Base-by-base conservation (phyloP, 2,113 vertebrate genomes). In the Corvus hawaiiensis region DNA sequence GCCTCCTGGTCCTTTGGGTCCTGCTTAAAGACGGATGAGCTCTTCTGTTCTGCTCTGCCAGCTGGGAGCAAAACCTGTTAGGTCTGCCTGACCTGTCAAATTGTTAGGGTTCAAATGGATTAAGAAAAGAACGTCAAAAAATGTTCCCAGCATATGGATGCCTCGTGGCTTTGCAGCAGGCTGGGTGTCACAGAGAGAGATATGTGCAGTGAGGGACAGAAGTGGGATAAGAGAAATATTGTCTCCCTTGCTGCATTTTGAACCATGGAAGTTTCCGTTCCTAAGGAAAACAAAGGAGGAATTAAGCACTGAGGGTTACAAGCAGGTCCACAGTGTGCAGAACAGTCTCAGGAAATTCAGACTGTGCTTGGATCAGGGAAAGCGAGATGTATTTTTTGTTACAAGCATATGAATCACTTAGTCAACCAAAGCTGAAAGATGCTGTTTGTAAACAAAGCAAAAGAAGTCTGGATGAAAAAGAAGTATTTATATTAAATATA, bases 61-160 rank as follows among this genome's bases (percentile, higher is more conserved):
- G 83, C 89, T 95, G 87, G 64, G 67, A 79, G 93, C 55, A 95
- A 95, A 96, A 93, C 93, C 95, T 87, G 84, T 95, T 95, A 93
- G 71, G 68, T 96, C 90, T 93, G 97, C 90, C 74, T 94, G 96
- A 92, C 96, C 92, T 97, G 91, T 84, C 91, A 74, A 84, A 93
- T 96, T 94, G 94, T 96, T 92, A 85, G 78, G 78, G 51, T 96
- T 96, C 95, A 94, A 86, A 41, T 3, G 64, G 95, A 94, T 97
- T 97, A 97, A 79, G 81, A 95, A 94, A 93, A 77, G 96, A 94
- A 96, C 37, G 2, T 93, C 46, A 82, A n/a, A 87, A 93, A 92
- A 33, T 67, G 11, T 90, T 96, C 79, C 71, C 74, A 92, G 90
- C 43, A 22, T 89, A 79, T 52, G 49, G 81, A 69, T 75, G 44